Evolutionary conservation across 1,140 invertebrate genomes (phyloP).

Genomic region (Himalopsyche phryganea): DNA sequence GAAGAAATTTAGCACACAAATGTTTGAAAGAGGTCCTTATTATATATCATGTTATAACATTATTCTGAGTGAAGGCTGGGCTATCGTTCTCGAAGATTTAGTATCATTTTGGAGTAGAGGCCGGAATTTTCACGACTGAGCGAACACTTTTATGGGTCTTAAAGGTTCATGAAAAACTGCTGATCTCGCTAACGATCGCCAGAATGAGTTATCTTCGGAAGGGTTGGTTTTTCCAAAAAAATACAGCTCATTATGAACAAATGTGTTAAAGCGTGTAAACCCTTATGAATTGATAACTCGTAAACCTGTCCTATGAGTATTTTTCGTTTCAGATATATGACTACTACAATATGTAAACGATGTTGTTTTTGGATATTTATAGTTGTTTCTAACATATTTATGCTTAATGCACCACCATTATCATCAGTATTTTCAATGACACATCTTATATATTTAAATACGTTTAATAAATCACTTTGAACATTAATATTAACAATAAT

Average conservation of each 20-base stretch:
- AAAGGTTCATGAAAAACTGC: constrained; percentile 16
- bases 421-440: too few relatives aligned
- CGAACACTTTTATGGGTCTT: constrained; percentile 17
- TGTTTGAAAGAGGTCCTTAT: too few relatives aligned
- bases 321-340: background rate
- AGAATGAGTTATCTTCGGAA: background rate
- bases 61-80: constrained; percentile 3
- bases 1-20: too few relatives aligned
- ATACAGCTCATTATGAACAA: constrained; percentile 13
- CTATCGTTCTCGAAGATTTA: constrained; percentile 6
- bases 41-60: too few relatives aligned
- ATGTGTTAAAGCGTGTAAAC: constrained; percentile 1
- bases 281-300: background rate
- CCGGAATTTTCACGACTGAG: constrained; percentile 5
- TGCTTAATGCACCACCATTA: too few relatives aligned
- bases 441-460: too few relatives aligned
- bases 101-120: constrained; percentile 4
- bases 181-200: constrained; percentile 19
- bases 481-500: too few relatives aligned
- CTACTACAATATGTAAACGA: too few relatives aligned
- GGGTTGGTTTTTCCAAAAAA: background rate
- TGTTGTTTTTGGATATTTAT: too few relatives aligned
- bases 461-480: too few relatives aligned
- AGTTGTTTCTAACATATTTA: too few relatives aligned
- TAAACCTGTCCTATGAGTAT: background rate